A percentile compares a stretch with the other conserved stretches of the same genome.
phyloP scores from a whole-genome alignment of 2,113 vertebrate genomes.

The Nanger granti region DNA sequence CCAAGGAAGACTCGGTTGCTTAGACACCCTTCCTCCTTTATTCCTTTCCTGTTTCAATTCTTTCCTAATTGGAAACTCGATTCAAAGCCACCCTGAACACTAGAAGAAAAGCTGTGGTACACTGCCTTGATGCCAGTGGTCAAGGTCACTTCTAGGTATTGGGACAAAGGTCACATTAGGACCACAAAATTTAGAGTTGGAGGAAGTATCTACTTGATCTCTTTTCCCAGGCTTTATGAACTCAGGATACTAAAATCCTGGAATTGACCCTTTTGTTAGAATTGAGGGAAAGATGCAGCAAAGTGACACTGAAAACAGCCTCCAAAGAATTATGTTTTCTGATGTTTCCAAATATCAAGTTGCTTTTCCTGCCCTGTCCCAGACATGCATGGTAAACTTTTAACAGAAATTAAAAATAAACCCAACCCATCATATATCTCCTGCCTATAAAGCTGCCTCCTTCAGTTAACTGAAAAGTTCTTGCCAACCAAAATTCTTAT shows the following conservation, averaged over 20 bases:
- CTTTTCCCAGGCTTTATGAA: not conserved
- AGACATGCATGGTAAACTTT: not conserved
- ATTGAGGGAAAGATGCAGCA: not conserved
- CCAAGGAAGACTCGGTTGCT: conserved; percentile 54
- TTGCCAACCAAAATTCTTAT: conserved; percentile 12
- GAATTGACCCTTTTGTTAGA: not conserved
- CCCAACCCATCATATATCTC: not conserved
- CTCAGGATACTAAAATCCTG: not conserved
- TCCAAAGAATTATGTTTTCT: not conserved
- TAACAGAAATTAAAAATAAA: not conserved
- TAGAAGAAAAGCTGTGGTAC: not conserved
- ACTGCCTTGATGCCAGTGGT: not conserved
- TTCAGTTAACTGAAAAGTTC: conserved; percentile 5
- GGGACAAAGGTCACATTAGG: not conserved
- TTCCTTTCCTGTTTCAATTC: conserved; percentile 50
- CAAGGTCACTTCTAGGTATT: conserved; percentile 4
- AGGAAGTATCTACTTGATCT: not conserved
- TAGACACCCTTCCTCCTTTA: conserved; percentile 20
- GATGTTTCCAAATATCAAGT: not conserved
- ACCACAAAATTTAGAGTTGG: not conserved
- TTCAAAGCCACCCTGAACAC: conserved; percentile 4
- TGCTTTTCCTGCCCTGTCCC: conserved; percentile 4
- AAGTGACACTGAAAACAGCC: not conserved
- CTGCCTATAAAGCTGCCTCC: not conserved
- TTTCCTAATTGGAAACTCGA: conserved; percentile 18